Percentiles rank a stretch among this genome's conserved stretches.
Evolutionary conservation across 2,888 invertebrate species (phyloP).

Genomic region (Scaeva pyrastri): DNA sequence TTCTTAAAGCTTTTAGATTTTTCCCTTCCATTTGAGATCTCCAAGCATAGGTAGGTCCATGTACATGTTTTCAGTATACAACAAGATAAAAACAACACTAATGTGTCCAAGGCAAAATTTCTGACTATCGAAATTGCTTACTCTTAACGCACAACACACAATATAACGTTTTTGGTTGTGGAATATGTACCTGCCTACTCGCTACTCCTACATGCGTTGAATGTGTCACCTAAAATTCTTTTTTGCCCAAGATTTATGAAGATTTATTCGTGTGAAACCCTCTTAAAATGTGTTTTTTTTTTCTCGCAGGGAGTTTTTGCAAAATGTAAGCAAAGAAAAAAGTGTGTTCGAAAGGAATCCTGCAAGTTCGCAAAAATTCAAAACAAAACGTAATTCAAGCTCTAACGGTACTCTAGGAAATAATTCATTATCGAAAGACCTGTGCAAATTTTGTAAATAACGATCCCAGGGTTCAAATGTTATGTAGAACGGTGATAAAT

Average conservation of each 20-base stretch:
- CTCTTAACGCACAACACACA: slow-evolving; percentile 24
- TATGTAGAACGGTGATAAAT: slow-evolving; percentile 28
- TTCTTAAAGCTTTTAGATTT: slow-evolving; percentile 39
- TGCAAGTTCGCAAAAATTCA: background rate
- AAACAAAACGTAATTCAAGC: slow-evolving; percentile 3
- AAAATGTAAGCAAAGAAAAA: slow-evolving; percentile 7
- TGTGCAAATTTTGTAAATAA: slow-evolving; percentile 32
- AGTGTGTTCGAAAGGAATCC: slow-evolving; percentile 21
- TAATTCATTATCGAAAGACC: slow-evolving; percentile 36
- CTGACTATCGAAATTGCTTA: slow-evolving; percentile 41
- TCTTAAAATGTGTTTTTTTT: slow-evolving; percentile 44
- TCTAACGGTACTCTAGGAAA: background rate
- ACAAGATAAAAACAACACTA: slow-evolving; percentile 32
- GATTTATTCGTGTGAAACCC: slow-evolving; percentile 53
- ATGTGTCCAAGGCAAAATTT: slow-evolving; percentile 42
- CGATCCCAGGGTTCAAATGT: slow-evolving; percentile 17
- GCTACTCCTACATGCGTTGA: too few species aligned
- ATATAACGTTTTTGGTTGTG: background rate
- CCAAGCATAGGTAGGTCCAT: background rate
- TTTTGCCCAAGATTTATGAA: slow-evolving; percentile 65
- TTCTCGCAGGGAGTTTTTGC: slow-evolving; percentile 28
- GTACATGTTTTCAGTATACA: slow-evolving; percentile 11
- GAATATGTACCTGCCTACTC: slow-evolving; percentile 2
- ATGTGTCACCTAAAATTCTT: slow-evolving; percentile 48
- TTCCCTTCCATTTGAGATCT: background rate